Evolutionary conservation across 1,140 invertebrate species (phyloP).

Genomic region (Temnothorax curvispinosus): DNA sequence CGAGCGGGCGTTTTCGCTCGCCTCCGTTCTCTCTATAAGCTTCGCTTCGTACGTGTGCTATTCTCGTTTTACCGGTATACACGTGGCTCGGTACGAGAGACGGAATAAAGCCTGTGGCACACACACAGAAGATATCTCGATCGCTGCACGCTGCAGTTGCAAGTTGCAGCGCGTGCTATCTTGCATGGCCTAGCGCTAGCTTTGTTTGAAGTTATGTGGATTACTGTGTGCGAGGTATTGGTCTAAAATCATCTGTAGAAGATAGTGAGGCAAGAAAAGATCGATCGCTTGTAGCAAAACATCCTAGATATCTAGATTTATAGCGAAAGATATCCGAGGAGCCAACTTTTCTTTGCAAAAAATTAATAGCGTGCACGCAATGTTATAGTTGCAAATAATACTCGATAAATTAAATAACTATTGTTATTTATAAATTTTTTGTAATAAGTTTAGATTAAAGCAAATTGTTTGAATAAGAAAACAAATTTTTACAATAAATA

Average conservation of each 20-base stretch:
- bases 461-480: not conserved
- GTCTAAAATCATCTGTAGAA: not conserved
- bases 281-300: not conserved
- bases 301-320: not conserved
- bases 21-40: slow-evolving; percentile 3
- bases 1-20: slow-evolving; percentile 52
- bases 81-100: slow-evolving; percentile 1
- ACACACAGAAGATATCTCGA: not conserved
- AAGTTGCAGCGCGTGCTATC: slow-evolving; percentile 8
- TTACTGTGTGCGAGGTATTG: not conserved
- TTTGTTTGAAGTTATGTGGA: slow-evolving; percentile 24
- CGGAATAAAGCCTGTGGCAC: slow-evolving; percentile 41
- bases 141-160: not conserved
- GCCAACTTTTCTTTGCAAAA: not conserved
- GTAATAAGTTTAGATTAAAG: not conserved
- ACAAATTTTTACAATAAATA: not conserved
- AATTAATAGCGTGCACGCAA: not conserved
- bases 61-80: not conserved
- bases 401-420: not conserved
- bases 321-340: not conserved
- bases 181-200: not conserved
- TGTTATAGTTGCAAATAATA: not conserved
- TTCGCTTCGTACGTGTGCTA: slow-evolving; percentile 12
- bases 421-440: not conserved
- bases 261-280: not conserved